Conservation (phyloP, 2,888 invertebrate species). For the Zaprionus obscuricornis region DNA sequence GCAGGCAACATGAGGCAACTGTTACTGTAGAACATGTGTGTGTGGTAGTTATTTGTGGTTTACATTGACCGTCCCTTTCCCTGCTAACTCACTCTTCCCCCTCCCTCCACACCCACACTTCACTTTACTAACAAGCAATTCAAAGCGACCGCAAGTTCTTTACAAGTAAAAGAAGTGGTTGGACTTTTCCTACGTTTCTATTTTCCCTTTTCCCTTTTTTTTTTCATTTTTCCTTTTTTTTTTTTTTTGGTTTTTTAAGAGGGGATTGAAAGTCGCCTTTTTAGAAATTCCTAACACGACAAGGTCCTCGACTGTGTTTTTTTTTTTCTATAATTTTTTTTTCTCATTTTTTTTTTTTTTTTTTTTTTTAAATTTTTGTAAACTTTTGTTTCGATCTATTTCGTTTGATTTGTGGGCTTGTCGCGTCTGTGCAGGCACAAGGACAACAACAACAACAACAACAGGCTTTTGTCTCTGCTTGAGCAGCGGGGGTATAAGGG, state of each 20-base stretch:
- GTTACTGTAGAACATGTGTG: not conserved
- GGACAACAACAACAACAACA: too few relatives aligned
- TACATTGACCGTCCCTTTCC: conserved; percentile 29
- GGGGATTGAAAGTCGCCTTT: conserved; percentile 19
- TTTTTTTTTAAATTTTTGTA: conserved; percentile 33
- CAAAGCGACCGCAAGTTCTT: conserved; percentile 42
- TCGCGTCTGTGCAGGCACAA: conserved; percentile 21
- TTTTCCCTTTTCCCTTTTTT: too few relatives aligned
- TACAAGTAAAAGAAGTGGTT: conserved; percentile 9
- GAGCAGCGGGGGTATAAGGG: not conserved
- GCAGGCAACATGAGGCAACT: not conserved
- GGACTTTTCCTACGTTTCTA: too few relatives aligned
- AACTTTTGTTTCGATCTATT: conserved; percentile 70
- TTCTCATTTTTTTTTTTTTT: conserved; percentile 26
- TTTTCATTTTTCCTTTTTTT: not conserved
- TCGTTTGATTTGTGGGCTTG: conserved; percentile 60
- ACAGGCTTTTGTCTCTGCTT: too few relatives aligned
- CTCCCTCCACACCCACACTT: not conserved
- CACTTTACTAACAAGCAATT: conserved; percentile 20
- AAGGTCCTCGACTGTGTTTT: too few relatives aligned
- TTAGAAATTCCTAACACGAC: conserved; percentile 39
- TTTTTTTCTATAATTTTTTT: too few relatives aligned
- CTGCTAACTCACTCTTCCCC: too few relatives aligned
- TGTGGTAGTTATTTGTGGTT: conserved; percentile 38
- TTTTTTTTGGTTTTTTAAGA: not conserved